phyloP scores from a whole-genome alignment of 1,140 invertebrate genomes.

The Macrobrachium rosenbergii region DNA sequence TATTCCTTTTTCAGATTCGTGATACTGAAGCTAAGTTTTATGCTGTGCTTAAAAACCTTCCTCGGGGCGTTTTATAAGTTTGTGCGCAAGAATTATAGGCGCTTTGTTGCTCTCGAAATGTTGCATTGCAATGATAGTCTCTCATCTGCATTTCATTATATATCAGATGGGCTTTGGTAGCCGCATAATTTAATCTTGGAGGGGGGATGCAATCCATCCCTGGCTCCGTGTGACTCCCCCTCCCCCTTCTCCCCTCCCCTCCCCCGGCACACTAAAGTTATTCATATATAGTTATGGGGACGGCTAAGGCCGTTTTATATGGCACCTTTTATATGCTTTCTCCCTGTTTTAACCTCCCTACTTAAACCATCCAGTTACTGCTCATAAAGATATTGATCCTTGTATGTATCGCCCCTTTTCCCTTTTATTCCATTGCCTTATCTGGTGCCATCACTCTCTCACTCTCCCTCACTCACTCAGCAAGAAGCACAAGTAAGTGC shows the following conservation, averaged over 20 bases:
- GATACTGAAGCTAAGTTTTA: slow-evolving; percentile 52
- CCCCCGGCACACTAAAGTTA: not conserved
- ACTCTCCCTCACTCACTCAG: too few relatives aligned
- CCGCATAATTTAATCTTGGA: slow-evolving; percentile 35
- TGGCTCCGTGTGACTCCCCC: too few relatives aligned
- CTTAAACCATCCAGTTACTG: slow-evolving; percentile 5
- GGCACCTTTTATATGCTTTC: too few relatives aligned
- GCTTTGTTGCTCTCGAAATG: slow-evolving; percentile 53
- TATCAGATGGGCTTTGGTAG: slow-evolving; percentile 28
- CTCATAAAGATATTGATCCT: slow-evolving; percentile 17
- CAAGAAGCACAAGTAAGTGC: too few relatives aligned
- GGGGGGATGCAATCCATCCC: not conserved
- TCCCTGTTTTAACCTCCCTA: not conserved
- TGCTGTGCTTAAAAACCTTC: slow-evolving; percentile 43
- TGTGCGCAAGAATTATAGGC: slow-evolving; percentile 36
- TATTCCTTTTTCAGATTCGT: slow-evolving; percentile 48
- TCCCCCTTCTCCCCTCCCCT: too few relatives aligned
- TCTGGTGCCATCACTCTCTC: too few relatives aligned
- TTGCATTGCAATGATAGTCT: slow-evolving; percentile 49
- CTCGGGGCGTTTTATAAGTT: slow-evolving; percentile 42
- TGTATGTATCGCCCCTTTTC: slow-evolving; percentile 4
- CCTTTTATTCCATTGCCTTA: not conserved
- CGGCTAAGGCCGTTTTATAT: too few relatives aligned
- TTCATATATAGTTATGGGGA: too few relatives aligned
- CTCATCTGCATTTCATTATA: slow-evolving; percentile 59